A percentile compares a stretch with the other conserved stretches of the same genome.
Evolutionary conservation across 2,113 vertebrate species (phyloP).

Genomic region (Forbesichthys papilliferus): DNA sequence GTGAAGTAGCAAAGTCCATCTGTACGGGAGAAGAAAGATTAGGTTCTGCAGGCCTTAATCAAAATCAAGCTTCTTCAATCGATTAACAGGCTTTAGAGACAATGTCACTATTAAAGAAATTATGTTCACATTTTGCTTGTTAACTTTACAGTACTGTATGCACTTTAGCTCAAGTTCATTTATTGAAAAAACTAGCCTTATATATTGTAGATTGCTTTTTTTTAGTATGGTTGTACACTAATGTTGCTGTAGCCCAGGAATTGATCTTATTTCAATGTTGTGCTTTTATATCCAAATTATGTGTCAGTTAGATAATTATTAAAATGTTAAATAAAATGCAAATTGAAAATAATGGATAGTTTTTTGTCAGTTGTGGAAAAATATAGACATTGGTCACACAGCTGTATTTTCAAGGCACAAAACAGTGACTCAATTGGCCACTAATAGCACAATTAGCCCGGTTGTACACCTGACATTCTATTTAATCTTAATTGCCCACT

Average conservation of each 20-base stretch:
- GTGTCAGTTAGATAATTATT: not conserved
- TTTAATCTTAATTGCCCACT: not conserved
- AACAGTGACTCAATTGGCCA: not conserved
- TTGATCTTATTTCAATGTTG: not conserved
- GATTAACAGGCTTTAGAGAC: not conserved
- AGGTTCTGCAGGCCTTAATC: not conserved
- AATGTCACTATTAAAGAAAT: slow-evolving; percentile 8
- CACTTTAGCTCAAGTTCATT: too few species aligned
- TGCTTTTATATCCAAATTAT: not conserved
- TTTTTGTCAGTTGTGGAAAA: not conserved
- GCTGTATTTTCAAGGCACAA: not conserved
- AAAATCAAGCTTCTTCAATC: too few species aligned
- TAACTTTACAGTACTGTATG: too few species aligned
- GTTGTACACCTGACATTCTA: slow-evolving; percentile 2
- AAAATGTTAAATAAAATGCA: not conserved
- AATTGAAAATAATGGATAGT: not conserved
- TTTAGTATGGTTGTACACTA: not conserved
- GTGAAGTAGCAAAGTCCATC: not conserved
- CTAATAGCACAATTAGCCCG: slow-evolving; percentile 16
- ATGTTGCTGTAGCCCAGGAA: not conserved
- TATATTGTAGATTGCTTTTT: too few species aligned
- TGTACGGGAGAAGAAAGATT: not conserved
- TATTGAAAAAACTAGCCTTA: too few species aligned
- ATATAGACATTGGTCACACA: not conserved
- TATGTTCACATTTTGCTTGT: not conserved